Evolutionary conservation across 2,888 invertebrate species (phyloP).

Genomic region (Nemapogon koenigi): DNA sequence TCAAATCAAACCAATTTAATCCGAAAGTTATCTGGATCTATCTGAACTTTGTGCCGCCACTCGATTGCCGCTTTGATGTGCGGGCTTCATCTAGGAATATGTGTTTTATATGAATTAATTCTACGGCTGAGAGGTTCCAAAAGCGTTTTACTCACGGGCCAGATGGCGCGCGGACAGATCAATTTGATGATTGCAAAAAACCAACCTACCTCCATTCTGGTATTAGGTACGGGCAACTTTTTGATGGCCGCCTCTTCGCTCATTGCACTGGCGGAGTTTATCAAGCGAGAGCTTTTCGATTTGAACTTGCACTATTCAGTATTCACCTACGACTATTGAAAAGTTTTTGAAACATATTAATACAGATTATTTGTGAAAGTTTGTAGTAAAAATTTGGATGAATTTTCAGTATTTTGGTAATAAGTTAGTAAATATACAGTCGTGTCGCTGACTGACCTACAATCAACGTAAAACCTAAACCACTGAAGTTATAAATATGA

Average conservation of each 20-base stretch:
- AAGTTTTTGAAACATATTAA: too few species aligned
- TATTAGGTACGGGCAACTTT: slow-evolving; percentile 29
- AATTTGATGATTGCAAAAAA: slow-evolving; percentile 65
- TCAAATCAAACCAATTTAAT: slow-evolving; percentile 18
- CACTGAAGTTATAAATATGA: too few species aligned
- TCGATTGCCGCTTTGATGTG: slow-evolving; percentile 35
- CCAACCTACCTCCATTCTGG: slow-evolving; percentile 16
- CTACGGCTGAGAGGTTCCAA: slow-evolving; percentile 49
- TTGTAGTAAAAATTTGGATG: too few species aligned
- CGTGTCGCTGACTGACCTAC: too few species aligned
- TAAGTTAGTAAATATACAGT: too few species aligned
- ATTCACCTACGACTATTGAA: too few species aligned
- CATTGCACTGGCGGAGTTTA: background rate
- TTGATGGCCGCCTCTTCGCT: slow-evolving; percentile 32
- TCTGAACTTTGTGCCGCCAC: slow-evolving; percentile 21
- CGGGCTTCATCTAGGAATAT: slow-evolving; percentile 25
- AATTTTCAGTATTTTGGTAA: too few species aligned
- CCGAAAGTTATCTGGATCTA: slow-evolving; percentile 26
- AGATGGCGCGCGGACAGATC: slow-evolving; percentile 59
- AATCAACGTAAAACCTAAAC: too few species aligned
- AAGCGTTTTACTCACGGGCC: slow-evolving; percentile 61
- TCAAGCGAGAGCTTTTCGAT: slow-evolving; percentile 6
- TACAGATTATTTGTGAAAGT: too few species aligned
- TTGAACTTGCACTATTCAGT: too few species aligned
- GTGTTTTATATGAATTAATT: slow-evolving; percentile 64